Conservation (phyloP, 2,888 invertebrate genomes). For the Sphaerophoria taeniata region DNA sequence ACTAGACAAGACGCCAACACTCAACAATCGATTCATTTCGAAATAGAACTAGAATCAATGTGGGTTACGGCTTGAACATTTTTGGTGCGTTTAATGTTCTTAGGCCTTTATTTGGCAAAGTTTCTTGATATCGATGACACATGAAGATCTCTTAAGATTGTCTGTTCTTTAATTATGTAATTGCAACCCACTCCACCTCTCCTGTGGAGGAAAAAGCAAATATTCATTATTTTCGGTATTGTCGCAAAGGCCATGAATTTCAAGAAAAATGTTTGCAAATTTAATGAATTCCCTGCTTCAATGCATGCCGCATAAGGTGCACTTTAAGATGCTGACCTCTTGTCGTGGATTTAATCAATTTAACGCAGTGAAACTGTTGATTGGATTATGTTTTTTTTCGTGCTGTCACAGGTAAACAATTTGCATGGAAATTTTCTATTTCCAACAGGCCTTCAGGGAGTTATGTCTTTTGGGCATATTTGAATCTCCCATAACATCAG, state of each 20-base stretch:
- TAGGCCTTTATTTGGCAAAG: slow-evolving; percentile 23
- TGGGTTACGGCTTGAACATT: slow-evolving; percentile 6
- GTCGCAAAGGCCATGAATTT: no score
- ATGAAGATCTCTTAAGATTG: slow-evolving; percentile 1
- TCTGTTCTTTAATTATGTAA: slow-evolving; percentile 12
- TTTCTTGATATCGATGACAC: slow-evolving; percentile 17
- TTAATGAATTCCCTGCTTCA: background rate
- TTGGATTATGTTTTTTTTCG: slow-evolving; percentile 19
- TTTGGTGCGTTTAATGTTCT: slow-evolving; percentile 22
- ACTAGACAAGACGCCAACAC: background rate
- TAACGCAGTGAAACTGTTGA: slow-evolving; percentile 32
- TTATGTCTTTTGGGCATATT: background rate
- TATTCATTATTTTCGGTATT: no score
- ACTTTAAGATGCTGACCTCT: slow-evolving; percentile 49
- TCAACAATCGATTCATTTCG: background rate
- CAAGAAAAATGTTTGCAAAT: no score
- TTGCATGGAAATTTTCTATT: slow-evolving; percentile 28
- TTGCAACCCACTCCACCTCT: background rate
- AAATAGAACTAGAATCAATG: slow-evolving; percentile 8
- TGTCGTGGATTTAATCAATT: slow-evolving; percentile 37
- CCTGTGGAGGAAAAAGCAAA: no score
- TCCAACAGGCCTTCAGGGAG: slow-evolving; percentile 14
- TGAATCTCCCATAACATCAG: background rate
- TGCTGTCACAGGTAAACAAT: background rate
- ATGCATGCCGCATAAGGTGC: slow-evolving; percentile 3